These are phyloP conservation scores for Takifugu rubripes DNA, from an alignment of 2,797 vertebrate species.

Conservation along the genomic window DNA sequence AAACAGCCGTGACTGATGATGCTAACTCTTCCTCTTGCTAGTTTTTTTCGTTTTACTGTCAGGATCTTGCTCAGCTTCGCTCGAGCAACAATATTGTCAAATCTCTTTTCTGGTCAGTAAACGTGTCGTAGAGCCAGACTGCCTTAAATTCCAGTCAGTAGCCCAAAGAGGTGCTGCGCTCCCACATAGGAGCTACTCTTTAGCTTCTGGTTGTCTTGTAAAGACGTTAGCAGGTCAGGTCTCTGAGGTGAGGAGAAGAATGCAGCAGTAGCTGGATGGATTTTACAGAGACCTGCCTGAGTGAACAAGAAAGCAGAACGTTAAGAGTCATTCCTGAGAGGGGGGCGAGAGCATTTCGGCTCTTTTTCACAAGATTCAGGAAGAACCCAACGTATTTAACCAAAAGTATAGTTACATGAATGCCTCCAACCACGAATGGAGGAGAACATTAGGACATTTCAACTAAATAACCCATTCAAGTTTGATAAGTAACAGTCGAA, in stretches of 20 bases:
- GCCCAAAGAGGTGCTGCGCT: conserved; percentile 48
- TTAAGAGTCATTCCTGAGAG: conserved; percentile 2
- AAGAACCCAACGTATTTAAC: too few species aligned
- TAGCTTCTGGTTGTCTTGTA: conserved; percentile 58
- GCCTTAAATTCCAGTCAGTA: conserved; percentile 45
- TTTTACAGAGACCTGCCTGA: conserved; percentile 51
- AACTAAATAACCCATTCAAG: too few species aligned
- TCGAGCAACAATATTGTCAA: background rate
- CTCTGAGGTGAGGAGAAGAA: conserved; percentile 62
- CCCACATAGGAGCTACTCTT: conserved; percentile 44
- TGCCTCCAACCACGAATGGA: too few species aligned
- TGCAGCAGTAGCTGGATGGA: conserved; percentile 53
- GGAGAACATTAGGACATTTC: too few species aligned
- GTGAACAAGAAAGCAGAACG: conserved; percentile 26
- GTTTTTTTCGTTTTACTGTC: background rate
- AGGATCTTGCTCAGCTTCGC: background rate
- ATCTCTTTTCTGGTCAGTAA: conserved; percentile 19
- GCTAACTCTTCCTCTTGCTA: background rate
- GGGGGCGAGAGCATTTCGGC: conserved; percentile 6
- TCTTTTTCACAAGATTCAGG: too few species aligned
- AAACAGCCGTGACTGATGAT: conserved; percentile 30
- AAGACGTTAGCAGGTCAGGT: conserved; percentile 58
- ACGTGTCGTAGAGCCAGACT: conserved; percentile 38
- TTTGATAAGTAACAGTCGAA: too few species aligned
- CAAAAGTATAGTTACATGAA: too few species aligned